phyloP scores from a whole-genome alignment of 2,797 vertebrate genomes.

The Rhynchotus rufescens region DNA sequence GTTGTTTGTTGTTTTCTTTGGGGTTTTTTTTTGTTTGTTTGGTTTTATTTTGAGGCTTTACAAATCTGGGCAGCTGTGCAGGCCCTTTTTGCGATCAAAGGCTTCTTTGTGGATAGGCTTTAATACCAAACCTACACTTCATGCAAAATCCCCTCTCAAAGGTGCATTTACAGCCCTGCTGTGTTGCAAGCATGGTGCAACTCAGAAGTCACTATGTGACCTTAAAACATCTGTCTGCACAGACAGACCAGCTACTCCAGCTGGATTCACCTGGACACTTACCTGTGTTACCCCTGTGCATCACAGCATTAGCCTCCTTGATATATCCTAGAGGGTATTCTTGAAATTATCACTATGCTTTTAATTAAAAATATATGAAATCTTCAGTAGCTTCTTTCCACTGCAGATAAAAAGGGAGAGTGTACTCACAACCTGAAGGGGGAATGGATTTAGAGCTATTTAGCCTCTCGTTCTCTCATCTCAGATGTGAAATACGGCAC shows the following conservation, averaged over 20 bases:
- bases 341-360: neutral
- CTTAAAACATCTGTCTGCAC: neutral
- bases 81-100: neutral
- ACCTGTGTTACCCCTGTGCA: neutral
- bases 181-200: neutral
- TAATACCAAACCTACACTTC: accelerated
- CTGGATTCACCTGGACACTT: accelerated
- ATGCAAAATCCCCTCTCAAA: neutral
- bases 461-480: neutral
- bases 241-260: neutral
- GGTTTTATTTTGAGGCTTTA: neutral
- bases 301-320: neutral
- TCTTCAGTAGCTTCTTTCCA: neutral
- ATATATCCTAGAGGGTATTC: neutral
- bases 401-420: neutral
- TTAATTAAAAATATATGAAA: neutral
- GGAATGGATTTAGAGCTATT: conserved; percentile 6
- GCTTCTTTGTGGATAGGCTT: neutral
- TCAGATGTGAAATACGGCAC: neutral
- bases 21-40: too few species aligned
- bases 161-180: neutral
- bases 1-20: neutral
- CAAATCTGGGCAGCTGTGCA: neutral
- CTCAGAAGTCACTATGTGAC: neutral
- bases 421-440: neutral